These are phyloP conservation scores for Galeruca laticollis DNA, from an alignment of 2,888 invertebrate species.

Conservation along the genomic window DNA sequence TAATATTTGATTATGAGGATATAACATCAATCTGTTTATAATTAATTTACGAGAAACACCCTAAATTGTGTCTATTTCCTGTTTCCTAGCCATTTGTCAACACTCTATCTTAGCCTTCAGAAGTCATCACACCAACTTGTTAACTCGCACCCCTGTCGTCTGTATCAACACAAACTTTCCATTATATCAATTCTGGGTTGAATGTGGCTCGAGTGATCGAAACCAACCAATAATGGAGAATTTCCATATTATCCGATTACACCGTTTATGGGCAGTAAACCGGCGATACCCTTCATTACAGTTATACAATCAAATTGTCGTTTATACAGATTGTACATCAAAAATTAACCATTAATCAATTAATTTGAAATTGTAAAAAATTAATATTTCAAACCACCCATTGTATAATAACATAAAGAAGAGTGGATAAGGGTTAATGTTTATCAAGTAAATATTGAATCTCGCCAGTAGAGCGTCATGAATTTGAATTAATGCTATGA, in stretches of 20 bases:
- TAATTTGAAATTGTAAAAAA: too few species aligned
- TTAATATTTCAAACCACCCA: too few species aligned
- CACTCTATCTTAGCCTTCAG: conserved; percentile 36
- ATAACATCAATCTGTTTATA: not conserved
- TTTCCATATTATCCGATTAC: conserved; percentile 6
- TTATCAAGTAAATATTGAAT: conserved; percentile 10
- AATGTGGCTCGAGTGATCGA: conserved; percentile 23
- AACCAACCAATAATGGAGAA: conserved; percentile 21
- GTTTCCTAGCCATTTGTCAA: conserved; percentile 10
- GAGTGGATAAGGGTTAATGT: not conserved
- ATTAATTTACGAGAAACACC: not conserved
- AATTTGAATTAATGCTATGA: not conserved
- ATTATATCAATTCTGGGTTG: conserved; percentile 25
- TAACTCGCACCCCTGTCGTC: conserved; percentile 26
- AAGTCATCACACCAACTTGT: conserved; percentile 30
- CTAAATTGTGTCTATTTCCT: conserved; percentile 14
- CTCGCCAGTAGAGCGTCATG: not conserved
- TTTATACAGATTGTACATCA: not conserved
- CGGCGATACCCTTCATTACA: not conserved
- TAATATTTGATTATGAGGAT: not conserved
- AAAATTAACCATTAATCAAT: too few species aligned
- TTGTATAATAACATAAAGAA: too few species aligned
- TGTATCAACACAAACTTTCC: conserved; percentile 23
- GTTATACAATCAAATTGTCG: not conserved
- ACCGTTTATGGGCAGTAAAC: not conserved